These are phyloP conservation scores for Matsumyia berberina DNA, from an alignment of 2,888 invertebrate genomes.

Conservation along the genomic window DNA sequence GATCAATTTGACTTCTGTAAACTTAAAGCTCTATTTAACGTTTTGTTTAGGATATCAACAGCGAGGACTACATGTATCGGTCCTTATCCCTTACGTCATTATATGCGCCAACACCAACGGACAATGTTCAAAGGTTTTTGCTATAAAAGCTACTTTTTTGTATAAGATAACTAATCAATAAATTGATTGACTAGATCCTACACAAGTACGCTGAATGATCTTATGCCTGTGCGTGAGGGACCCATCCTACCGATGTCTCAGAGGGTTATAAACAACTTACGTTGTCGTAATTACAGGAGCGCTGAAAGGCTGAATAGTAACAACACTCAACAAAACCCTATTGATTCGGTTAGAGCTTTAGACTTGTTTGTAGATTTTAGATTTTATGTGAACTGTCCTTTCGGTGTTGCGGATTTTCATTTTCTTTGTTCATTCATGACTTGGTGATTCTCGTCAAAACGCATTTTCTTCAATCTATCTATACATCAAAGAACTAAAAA, in stretches of 20 bases:
- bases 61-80: constrained; percentile 41
- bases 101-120: constrained; percentile 8
- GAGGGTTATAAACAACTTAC: constrained; percentile 62
- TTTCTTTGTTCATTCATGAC: constrained; percentile 21
- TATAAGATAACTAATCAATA: not conserved
- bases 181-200: constrained; percentile 46
- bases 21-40: constrained; percentile 1
- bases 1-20: not conserved
- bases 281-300: constrained; percentile 42
- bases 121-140: constrained; percentile 60
- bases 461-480: not conserved
- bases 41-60: constrained; percentile 47
- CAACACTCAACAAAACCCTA: constrained; percentile 8
- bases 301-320: constrained; percentile 7
- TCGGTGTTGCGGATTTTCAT: constrained; percentile 1
- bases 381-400: constrained; percentile 21
- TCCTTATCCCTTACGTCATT: constrained; percentile 44
- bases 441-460: not conserved
- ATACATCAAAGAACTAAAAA: not conserved
- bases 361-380: not conserved
- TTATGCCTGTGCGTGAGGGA: constrained; percentile 79
- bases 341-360: constrained; percentile 60
- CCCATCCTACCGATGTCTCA: constrained; percentile 76
- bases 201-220: constrained; percentile 78
- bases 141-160: not conserved